Conservation (phyloP, 2,113 vertebrate species). For the Malurus elegans region DNA sequence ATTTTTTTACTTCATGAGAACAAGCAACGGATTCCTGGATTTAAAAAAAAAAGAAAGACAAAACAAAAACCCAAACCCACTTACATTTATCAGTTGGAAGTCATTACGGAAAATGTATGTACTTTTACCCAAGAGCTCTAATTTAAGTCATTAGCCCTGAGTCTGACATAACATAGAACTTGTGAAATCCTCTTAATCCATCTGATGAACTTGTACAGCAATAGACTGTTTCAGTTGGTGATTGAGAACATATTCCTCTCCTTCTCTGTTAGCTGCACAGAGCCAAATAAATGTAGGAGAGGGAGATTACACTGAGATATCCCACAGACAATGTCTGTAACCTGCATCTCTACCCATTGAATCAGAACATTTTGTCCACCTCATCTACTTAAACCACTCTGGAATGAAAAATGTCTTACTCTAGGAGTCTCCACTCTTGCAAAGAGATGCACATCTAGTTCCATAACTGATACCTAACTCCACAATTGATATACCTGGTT, state of each 20-base stretch:
- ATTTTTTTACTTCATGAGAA: background rate
- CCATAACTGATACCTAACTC: background rate
- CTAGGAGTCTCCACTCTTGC: background rate
- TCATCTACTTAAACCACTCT: background rate
- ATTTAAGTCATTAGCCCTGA: background rate
- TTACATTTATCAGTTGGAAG: background rate
- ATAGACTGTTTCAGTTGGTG: background rate
- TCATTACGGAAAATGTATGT: background rate
- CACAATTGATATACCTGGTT: background rate
- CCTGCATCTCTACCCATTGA: background rate
- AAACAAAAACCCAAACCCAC: background rate
- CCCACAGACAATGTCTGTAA: rapidly evolving
- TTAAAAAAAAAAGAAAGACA: background rate
- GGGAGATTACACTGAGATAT: background rate
- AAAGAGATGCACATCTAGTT: background rate
- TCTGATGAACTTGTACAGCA: background rate
- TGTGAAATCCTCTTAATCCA: background rate
- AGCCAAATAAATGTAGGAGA: background rate
- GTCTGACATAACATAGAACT: background rate
- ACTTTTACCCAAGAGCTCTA: background rate
- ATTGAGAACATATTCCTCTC: background rate
- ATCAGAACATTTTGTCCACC: background rate
- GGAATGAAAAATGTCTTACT: background rate
- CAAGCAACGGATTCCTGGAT: background rate
- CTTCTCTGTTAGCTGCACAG: background rate